Base-by-base conservation (phyloP, 2,888 invertebrate genomes). In the Ophion slaviceki region DNA sequence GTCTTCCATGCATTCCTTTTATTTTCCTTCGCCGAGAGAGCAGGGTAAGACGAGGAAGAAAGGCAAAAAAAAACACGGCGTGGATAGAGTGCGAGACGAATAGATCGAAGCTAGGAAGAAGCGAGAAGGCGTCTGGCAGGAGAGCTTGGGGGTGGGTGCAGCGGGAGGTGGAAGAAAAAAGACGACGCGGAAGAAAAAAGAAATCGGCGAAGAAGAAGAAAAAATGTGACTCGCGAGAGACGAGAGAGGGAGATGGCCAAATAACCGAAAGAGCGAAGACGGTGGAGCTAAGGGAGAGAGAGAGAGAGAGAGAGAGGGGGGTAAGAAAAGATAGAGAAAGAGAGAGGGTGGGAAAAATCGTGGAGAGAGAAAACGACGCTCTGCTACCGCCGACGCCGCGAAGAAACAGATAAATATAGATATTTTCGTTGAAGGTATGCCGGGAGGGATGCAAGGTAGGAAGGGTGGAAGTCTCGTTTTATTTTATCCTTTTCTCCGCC, bases 381-480 rank as follows among this genome's bases (percentile, higher is more conserved):
- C 67, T 66, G 76, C 84, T 80, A 80, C 85, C 84, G 80, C 84
- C 72, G 61, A 57, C 82, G 89, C 89, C 91, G 90, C 92, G 92
- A 92, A 93, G 93, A 92, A 93, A 92, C 91, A 92, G 92, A 92
- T 92, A 93, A 93, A 93, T 93, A 93, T 92, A 92, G 92, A 92
- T 93, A 92, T 92, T 92, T 92, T 91, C 90, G 90, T 91, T 87
- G 87, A 90, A 75, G 80, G 71, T 75, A 59, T 53, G 80, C 88
- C 86, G 82, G 87, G 87, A 90, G 88, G 88, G 88, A 89, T 89
- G 89, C 84, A 84, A 84, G 89, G 81, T 82, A 82, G 86, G 81
- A 80, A 87, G 81, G 87, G 82, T 72, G 82, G 78, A 77, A 84
- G 77, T 77, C 80, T 47, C 72, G 68, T 77, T 79, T 77, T 68